Base-by-base conservation (phyloP, 2,888 invertebrate species). In the Amblyjoppa fuscipennis region DNA sequence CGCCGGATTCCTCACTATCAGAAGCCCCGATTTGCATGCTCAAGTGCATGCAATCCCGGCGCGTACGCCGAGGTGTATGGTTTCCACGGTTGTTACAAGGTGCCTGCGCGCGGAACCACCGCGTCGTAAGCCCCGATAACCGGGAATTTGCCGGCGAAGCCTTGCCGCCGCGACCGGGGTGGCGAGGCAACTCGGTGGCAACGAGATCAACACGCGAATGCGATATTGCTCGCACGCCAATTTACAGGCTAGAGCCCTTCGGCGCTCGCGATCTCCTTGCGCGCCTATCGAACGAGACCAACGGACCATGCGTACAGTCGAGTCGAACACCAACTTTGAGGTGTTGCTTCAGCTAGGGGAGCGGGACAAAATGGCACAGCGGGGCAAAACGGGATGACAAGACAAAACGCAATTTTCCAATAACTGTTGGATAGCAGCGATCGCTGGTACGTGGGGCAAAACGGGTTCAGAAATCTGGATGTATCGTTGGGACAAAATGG, bases 11-110 rank as follows among this genome's bases (percentile, higher is more conserved):
- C 78, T 81, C 45, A 25, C 45, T 51, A 81, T 81, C 81, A 51
- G 59, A 75, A 83, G 38, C 51, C 66, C 45, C 75, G 49, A 87
- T 87, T 85, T 85, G 84, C 87, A 87, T 87, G 81, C 77, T 71
- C 81, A 85, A 83, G 79, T 83, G 79, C 81, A 85, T 70, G 69
- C 79, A 64, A 81, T 79, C 49, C 56, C 13, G 45, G 56, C 41
- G 49, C 34, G 56, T 20, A 45, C 31, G 28, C 16, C 70, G 71
- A 45, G 79, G 74, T 74, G 74, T 85, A 85, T 25, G 38, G 75
- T 85, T 82, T 73, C 82, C 64, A 71, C 66, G 20, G 79, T 53
- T 16, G 56, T 73, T 80, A 59, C 69, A 45, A 7, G 20, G 59
- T 59, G 49, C 34, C 51, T 59, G 34, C 20, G 69, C 45, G 51